Base-by-base conservation (phyloP, 2,888 invertebrate species). In the Philhelius pedissequus region DNA sequence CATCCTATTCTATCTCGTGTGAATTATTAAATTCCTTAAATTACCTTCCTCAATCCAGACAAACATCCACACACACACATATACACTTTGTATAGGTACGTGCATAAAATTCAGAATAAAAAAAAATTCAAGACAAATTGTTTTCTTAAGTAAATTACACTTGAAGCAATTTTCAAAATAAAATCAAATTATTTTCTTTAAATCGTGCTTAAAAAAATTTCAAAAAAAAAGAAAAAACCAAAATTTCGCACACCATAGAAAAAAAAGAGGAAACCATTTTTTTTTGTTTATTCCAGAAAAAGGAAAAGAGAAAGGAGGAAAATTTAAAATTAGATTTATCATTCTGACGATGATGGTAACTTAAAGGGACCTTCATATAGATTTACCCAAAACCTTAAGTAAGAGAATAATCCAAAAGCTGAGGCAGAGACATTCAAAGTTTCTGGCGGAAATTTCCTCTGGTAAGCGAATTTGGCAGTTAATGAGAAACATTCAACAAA, bases 71-170 rank as follows among this genome's bases (percentile, higher is more conserved):
- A 18, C 54, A 18, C 0, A 25, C 30, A 54, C n/a, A 54, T 1
- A 35, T 11, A 56, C 0, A 40, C 9, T 15, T 15, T 35, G 0
- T 9, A 15, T 15, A 11, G 11, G 11, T 35, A 60, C 60, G 60
- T 60, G 60, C 40, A 60, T 22, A 11, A 40, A 40, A 40, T 60
- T 3, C 15, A 38, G 27, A 60, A 40, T 15, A 25, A 15, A 35
- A 35, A 66, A 30, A 52, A 68, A 25, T 25, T 48, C 40, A 20
- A 58, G 76, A 69, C 58, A 69, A 76, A 68, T 69, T 60, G 38
- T 69, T 76, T 69, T 68, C 25, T 54, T 64, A 64, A 74, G 43
- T 54, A 54, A 62, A 40, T 62, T 64, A 64, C 64, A 60, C 40
- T 60, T 18, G n/a, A 15, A 40, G 22, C 25, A 40, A 40, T 60